phyloP scores from a whole-genome alignment of 1,140 invertebrate species.

The Leptinotarsa texana region DNA sequence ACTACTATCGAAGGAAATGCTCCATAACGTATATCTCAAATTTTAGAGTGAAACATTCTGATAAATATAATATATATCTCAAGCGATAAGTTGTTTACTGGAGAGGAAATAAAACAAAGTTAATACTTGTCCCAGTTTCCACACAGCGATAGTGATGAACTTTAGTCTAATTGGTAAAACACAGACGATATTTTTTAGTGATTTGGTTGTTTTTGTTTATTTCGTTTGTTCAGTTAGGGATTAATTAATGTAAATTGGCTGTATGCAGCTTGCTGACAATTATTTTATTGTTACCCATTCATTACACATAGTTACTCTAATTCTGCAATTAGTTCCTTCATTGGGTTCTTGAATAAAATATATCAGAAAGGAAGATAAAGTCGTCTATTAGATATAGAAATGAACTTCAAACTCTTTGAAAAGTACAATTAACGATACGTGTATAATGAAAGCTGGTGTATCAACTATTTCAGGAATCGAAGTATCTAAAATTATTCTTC shows the following conservation, averaged over 20 bases:
- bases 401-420: too few relatives aligned
- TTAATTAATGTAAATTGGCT: constrained; percentile 6
- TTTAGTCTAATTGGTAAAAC: neutral
- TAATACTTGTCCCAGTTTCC: neutral
- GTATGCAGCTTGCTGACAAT: neutral
- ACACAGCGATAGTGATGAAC: constrained; percentile 4
- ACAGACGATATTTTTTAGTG: neutral
- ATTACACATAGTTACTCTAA: neutral
- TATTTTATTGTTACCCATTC: neutral
- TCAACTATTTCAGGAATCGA: too few relatives aligned
- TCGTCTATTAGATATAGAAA: too few relatives aligned
- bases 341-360: too few relatives aligned
- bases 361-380: too few relatives aligned
- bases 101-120: neutral
- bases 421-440: too few relatives aligned
- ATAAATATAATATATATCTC: neutral
- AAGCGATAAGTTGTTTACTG: constrained; percentile 1
- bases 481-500: too few relatives aligned
- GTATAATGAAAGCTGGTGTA: too few relatives aligned
- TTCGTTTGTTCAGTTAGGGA: neutral
- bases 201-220: neutral
- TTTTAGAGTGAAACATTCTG: neutral
- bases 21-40: neutral
- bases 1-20: neutral
- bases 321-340: too few relatives aligned